A percentile compares a stretch with the other conserved stretches of the same genome.
Conservation (phyloP, 1,140 invertebrate genomes). For the Drosophila rhopaloa region DNA sequence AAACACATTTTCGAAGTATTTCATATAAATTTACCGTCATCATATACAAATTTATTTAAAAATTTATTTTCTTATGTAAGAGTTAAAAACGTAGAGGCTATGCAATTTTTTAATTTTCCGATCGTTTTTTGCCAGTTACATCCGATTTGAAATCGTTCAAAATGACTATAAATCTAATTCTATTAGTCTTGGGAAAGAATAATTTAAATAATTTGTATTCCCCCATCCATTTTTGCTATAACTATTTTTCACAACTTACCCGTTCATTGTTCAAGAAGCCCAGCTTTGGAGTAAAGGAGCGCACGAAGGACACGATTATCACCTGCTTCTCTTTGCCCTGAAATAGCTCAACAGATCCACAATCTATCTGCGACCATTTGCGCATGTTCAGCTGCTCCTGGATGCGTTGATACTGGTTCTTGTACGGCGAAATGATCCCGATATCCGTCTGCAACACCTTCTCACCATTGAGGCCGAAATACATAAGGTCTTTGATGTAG, state of each 20-base stretch:
- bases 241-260: constrained; percentile 77
- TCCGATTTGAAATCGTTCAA: too few relatives aligned
- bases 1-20: too few relatives aligned
- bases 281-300: constrained; percentile 87
- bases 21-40: too few relatives aligned
- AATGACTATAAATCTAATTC: too few relatives aligned
- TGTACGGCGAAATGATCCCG: constrained; percentile 94
- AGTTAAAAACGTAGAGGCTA: too few relatives aligned
- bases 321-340: constrained; percentile 93
- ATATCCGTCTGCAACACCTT: constrained; percentile 88
- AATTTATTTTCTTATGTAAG: too few relatives aligned
- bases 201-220: too few relatives aligned
- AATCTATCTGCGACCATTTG: constrained; percentile 85
- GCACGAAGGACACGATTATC: constrained; percentile 93
- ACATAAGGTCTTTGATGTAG: constrained; percentile 85
- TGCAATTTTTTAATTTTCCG: too few relatives aligned
- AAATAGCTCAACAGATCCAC: constrained; percentile 94
- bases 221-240: too few relatives aligned
- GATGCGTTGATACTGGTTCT: constrained; percentile 87
- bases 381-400: constrained; percentile 84
- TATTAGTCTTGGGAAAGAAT: too few relatives aligned
- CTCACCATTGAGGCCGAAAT: constrained; percentile 81
- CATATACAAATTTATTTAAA: too few relatives aligned
- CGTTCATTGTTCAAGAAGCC: constrained; percentile 91
- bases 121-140: too few relatives aligned